Evolutionary conservation across 2,888 invertebrate genomes (phyloP).

Genomic region (Camptogramma bilineatum): DNA sequence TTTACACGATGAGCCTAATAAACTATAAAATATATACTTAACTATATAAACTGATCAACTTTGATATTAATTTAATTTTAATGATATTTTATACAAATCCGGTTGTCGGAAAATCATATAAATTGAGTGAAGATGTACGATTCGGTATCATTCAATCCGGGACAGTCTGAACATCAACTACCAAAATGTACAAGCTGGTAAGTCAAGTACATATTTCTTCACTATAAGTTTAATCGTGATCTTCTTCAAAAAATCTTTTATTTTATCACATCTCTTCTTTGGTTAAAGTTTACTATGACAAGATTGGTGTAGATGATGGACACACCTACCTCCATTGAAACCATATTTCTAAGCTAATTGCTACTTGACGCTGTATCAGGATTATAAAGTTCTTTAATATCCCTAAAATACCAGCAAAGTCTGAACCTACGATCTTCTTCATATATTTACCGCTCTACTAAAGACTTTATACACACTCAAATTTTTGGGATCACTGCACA

Average conservation of each 20-base stretch:
- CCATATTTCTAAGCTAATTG: too few species aligned
- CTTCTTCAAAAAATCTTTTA: too few species aligned
- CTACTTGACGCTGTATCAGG: neutral
- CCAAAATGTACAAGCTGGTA: slow-evolving; percentile 61
- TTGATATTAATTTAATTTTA: slow-evolving; percentile 8
- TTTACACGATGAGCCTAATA: neutral
- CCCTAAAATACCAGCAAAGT: neutral
- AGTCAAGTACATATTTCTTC: too few species aligned
- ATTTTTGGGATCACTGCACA: too few species aligned
- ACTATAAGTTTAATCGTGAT: neutral
- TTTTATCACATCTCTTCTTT: too few species aligned
- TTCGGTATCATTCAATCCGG: slow-evolving; percentile 37
- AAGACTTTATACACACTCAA: too few species aligned
- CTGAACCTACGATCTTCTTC: too few species aligned
- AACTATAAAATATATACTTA: too few species aligned
- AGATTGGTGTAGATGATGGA: too few species aligned
- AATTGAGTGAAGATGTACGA: slow-evolving; percentile 21
- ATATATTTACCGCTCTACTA: too few species aligned
- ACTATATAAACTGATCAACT: slow-evolving; percentile 17
- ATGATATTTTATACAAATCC: slow-evolving; percentile 17
- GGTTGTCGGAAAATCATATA: slow-evolving; percentile 22
- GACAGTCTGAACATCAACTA: slow-evolving; percentile 36
- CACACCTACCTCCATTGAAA: too few species aligned
- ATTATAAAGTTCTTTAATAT: neutral
- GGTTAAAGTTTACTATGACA: too few species aligned